Evolutionary conservation across 2,113 vertebrate species (phyloP).

Genomic region (Melanerpes formicivorus): DNA sequence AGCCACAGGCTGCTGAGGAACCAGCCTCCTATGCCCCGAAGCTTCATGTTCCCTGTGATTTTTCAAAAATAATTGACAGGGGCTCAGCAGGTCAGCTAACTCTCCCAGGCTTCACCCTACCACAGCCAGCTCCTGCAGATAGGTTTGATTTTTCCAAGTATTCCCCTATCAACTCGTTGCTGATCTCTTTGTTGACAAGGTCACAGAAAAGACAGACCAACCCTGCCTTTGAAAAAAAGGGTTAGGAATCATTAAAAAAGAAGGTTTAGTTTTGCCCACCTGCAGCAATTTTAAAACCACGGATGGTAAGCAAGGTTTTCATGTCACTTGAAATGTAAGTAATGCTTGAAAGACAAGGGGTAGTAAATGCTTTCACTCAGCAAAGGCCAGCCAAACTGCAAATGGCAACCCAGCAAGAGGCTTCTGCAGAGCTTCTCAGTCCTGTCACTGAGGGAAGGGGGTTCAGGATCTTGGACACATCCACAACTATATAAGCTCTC

Average conservation of each 20-base stretch:
- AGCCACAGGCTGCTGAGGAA: slow-evolving; percentile 15
- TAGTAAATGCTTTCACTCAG: neutral
- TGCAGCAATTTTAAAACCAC: neutral
- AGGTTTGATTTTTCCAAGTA: slow-evolving; percentile 44
- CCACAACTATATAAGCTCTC: neutral
- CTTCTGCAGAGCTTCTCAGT: neutral
- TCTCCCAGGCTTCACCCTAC: slow-evolving; percentile 8
- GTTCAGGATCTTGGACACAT: neutral
- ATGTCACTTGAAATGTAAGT: neutral
- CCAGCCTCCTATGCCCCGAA: neutral
- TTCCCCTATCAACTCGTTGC: slow-evolving; percentile 27
- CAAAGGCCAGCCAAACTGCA: neutral
- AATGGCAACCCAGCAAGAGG: accelerated
- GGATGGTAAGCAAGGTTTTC: neutral
- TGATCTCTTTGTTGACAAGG: slow-evolving; percentile 44
- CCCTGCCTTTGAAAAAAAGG: neutral
- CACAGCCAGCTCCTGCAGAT: neutral
- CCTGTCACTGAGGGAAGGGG: neutral
- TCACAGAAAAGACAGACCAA: neutral
- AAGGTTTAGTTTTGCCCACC: neutral
- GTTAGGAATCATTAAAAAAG: neutral
- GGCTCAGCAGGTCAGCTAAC: slow-evolving; percentile 28
- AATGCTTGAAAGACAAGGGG: neutral
- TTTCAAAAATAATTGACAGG: slow-evolving; percentile 59
- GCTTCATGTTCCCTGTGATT: neutral